These are phyloP conservation scores for Aplocera efformata DNA, from an alignment of 2,888 invertebrate species.

Conservation along the genomic window DNA sequence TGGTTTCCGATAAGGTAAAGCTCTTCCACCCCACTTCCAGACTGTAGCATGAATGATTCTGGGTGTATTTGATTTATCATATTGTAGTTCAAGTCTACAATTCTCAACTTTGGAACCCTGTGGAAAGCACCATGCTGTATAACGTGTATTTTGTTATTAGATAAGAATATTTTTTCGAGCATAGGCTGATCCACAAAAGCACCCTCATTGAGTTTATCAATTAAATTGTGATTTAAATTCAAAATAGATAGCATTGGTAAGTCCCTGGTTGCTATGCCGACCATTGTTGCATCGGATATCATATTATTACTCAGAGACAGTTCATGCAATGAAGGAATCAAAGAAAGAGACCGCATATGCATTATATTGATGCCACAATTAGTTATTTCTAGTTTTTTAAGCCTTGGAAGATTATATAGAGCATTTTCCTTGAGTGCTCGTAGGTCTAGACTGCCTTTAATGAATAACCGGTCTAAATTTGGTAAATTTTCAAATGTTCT, in stretches of 20 bases:
- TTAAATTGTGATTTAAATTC: slow-evolving; percentile 85
- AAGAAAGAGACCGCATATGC: slow-evolving; percentile 87
- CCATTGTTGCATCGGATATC: slow-evolving; percentile 89
- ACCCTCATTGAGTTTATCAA: slow-evolving; percentile 86
- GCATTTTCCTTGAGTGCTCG: slow-evolving; percentile 86
- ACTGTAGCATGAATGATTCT: slow-evolving; percentile 88
- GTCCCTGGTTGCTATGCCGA: slow-evolving; percentile 88
- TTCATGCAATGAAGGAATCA: slow-evolving; percentile 85
- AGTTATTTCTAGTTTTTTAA: slow-evolving; percentile 87
- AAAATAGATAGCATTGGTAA: slow-evolving; percentile 85
- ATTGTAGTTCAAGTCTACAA: slow-evolving; percentile 89
- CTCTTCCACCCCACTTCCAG: slow-evolving; percentile 88
- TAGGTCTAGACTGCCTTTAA: slow-evolving; percentile 85
- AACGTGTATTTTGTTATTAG: slow-evolving; percentile 87
- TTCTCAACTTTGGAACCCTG: slow-evolving; percentile 85
- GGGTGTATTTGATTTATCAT: slow-evolving; percentile 88
- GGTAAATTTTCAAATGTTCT: slow-evolving; percentile 86
- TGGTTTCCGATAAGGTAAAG: slow-evolving; percentile 88
- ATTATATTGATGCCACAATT: slow-evolving; percentile 88
- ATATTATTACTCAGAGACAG: slow-evolving; percentile 86
- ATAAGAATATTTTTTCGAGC: slow-evolving; percentile 83
- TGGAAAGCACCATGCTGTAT: slow-evolving; percentile 91
- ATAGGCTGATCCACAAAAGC: slow-evolving; percentile 89
- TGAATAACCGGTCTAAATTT: slow-evolving; percentile 86
- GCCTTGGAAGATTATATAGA: slow-evolving; percentile 84